These are phyloP conservation scores for Lysandra coridon DNA, from an alignment of 2,888 invertebrate genomes.

Conservation along the genomic window DNA sequence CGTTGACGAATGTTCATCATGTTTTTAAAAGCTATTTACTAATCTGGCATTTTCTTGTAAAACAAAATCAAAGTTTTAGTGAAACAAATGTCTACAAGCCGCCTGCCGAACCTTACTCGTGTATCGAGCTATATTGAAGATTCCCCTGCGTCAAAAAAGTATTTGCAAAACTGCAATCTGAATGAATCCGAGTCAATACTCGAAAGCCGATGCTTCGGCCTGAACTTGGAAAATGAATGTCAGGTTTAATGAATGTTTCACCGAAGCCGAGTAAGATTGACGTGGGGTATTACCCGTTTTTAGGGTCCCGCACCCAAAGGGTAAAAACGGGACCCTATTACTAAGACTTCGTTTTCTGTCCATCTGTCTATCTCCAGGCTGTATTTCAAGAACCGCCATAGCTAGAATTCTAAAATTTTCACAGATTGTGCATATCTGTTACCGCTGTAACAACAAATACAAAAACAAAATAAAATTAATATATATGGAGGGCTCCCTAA, in stretches of 20 bases:
- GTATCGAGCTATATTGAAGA: conserved; percentile 12
- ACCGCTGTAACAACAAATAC: no score
- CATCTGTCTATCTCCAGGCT: no score
- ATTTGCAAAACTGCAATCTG: conserved; percentile 22
- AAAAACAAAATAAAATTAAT: no score
- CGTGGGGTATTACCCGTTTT: background rate
- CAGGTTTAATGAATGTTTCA: conserved; percentile 11
- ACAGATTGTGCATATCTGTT: no score
- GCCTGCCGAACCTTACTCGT: background rate
- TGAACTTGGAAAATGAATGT: conserved; percentile 21
- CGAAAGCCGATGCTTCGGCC: conserved; percentile 14
- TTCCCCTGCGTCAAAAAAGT: conserved; percentile 22
- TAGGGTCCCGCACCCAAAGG: no score
- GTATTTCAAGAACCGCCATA: no score
- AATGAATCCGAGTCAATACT: conserved; percentile 21
- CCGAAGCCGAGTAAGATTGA: conserved; percentile 14
- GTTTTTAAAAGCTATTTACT: background rate
- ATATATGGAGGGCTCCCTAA: no score
- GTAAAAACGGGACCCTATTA: no score
- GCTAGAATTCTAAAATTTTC: no score
- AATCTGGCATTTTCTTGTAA: background rate
- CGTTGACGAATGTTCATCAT: no score
- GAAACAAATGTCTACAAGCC: background rate
- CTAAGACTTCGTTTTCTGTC: no score
- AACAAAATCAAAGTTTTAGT: background rate